Conservation (phyloP, 2,113 vertebrate genomes). For the Mola mola region DNA sequence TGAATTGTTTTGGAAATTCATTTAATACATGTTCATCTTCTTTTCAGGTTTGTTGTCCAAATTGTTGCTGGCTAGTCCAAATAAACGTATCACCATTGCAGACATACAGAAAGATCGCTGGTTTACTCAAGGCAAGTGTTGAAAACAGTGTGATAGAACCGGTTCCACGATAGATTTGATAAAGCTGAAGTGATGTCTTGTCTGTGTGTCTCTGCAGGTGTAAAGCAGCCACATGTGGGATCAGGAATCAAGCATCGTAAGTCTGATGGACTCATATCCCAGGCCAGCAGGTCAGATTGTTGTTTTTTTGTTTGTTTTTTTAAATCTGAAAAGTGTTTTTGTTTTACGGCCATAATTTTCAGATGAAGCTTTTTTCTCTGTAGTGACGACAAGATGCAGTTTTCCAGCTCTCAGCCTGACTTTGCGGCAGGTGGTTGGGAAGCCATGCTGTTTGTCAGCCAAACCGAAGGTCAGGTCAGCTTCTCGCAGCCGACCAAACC, state of each 20-base stretch:
- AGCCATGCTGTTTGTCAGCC: constrained; percentile 69
- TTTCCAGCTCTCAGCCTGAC: constrained; percentile 95
- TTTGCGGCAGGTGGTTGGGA: constrained; percentile 81
- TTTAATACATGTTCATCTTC: background rate
- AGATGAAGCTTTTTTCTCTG: background rate
- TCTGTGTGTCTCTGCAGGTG: constrained; percentile 45
- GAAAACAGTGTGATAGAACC: background rate
- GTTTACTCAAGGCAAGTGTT: constrained; percentile 79
- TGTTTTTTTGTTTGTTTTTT: background rate
- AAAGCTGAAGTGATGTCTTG: constrained; percentile 1
- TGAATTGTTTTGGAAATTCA: background rate
- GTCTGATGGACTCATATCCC: constrained; percentile 41
- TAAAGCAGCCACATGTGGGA: constrained; percentile 27
- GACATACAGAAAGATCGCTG: constrained; percentile 93
- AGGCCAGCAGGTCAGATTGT: constrained; percentile 51
- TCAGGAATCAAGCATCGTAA: constrained; percentile 58
- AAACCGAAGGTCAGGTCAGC: constrained; percentile 88
- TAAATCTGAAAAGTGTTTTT: too few species aligned
- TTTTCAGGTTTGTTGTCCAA: constrained; percentile 89
- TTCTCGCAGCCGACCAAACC: constrained; percentile 94
- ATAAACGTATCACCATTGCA: constrained; percentile 83
- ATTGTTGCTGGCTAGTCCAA: constrained; percentile 86
- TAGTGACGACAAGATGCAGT: constrained; percentile 88
- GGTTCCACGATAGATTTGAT: background rate
- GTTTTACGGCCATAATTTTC: background rate